A percentile compares a stretch with the other conserved stretches of the same genome.
phyloP scores from a whole-genome alignment of 1,140 invertebrate genomes.

The Rhysida immarginata region DNA sequence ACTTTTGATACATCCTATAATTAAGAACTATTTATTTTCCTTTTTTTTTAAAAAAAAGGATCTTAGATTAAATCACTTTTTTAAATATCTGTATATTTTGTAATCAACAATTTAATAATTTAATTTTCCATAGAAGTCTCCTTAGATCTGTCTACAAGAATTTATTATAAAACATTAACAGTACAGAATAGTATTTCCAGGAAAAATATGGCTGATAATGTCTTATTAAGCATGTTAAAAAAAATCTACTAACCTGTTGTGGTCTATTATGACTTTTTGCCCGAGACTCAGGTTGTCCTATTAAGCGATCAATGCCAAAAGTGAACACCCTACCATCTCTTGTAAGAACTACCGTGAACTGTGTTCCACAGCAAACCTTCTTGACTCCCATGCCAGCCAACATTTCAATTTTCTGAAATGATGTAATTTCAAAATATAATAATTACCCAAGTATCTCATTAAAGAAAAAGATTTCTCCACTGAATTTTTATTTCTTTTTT shows the following conservation, averaged over 20 bases:
- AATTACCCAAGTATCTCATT: not conserved
- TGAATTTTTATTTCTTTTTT: no score
- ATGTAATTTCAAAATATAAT: not conserved
- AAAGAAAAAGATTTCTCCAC: no score
- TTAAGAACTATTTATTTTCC: no score
- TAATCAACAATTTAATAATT: not conserved
- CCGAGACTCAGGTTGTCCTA: constrained; percentile 38
- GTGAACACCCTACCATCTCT: constrained; percentile 42
- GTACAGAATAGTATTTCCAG: no score
- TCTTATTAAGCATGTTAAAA: not conserved
- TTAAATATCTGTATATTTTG: not conserved
- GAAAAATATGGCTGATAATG: no score
- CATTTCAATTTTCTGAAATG: constrained; percentile 36
- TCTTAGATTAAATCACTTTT: not conserved
- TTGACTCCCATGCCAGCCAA: constrained; percentile 39
- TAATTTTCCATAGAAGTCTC: not conserved
- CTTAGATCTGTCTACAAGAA: not conserved
- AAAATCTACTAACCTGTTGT: constrained; percentile 21
- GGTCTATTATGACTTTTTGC: constrained; percentile 30
- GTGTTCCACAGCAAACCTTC: constrained; percentile 45
- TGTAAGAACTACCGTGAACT: constrained; percentile 47
- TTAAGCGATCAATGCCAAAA: constrained; percentile 44
- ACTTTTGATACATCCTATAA: no score
- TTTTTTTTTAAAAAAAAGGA: no score
- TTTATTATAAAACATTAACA: not conserved